A percentile compares a stretch with the other conserved stretches of the same genome.
These are phyloP conservation scores for Zelostemma sp. DNA, from an alignment of 1,140 invertebrate species.

Conservation along the genomic window DNA sequence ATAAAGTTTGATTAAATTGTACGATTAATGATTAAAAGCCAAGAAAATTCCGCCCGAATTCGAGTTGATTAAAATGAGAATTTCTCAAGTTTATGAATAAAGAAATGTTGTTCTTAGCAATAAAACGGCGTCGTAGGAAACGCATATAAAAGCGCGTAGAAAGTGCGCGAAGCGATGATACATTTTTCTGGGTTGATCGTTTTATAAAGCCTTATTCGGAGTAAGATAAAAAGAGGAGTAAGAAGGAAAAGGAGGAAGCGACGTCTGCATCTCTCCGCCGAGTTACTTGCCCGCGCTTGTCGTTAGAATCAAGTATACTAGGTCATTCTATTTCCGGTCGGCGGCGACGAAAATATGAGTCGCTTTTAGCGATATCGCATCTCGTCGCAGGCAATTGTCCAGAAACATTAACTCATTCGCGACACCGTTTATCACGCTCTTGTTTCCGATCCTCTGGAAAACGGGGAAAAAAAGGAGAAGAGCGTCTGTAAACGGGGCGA, in stretches of 20 bases:
- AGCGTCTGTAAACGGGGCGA: too few species aligned
- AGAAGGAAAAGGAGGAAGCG: not conserved
- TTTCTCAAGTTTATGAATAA: too few species aligned
- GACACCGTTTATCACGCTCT: constrained; percentile 18
- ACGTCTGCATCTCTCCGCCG: constrained; percentile 24
- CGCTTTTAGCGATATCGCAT: constrained; percentile 40
- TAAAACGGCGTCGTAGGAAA: too few species aligned
- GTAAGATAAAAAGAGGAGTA: constrained; percentile 1
- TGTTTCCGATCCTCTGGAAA: too few species aligned
- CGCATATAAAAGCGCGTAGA: not conserved
- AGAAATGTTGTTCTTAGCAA: too few species aligned
- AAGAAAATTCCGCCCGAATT: not conserved
- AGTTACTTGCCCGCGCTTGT: constrained; percentile 32
- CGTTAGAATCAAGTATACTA: constrained; percentile 48
- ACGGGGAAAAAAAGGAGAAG: too few species aligned
- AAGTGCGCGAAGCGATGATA: not conserved
- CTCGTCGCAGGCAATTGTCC: constrained; percentile 30
- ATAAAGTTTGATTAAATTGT: not conserved
- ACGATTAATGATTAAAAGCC: not conserved
- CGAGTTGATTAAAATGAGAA: not conserved
- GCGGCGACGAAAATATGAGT: constrained; percentile 44
- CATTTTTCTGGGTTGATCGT: constrained; percentile 2
- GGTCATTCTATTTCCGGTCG: constrained; percentile 45
- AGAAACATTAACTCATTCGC: constrained; percentile 19
- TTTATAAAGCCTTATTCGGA: not conserved